Evolutionary conservation across 2,797 vertebrate species (phyloP), one percentile per base, ranked within the genome.

Genomic region (Gymnocypris eckloni): DNA sequence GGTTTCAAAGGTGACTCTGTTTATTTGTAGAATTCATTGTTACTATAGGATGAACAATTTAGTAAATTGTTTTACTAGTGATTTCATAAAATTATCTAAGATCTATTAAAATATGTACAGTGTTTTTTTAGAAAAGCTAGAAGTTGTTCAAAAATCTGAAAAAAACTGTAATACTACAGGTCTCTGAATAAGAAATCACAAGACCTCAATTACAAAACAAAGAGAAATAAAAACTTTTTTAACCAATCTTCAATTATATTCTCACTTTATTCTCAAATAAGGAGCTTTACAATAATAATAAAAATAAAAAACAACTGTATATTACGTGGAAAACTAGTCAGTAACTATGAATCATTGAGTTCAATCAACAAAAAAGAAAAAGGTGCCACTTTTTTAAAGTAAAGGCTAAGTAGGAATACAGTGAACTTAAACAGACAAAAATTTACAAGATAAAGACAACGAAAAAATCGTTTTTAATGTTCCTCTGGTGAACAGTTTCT

Each of bases 401-500:
- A 50, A 73, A 28, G 7, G 8, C 10, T 50, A 18, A 18, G 45
- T 18, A 18, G 15, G 9, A 75, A 76, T 76, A 22, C 28, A 33
- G 28, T 9, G 10, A 20, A 20, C 12, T 75, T 10, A 75, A 52
- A 52, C 25, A 18, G 10, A 50, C n/a, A 39, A 69, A 25, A 45
- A 15, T n/a, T n/a, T 25, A 45, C 12, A 54, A 41, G 16, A 48
- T 48, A 18, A 67, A 50, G 10, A 37, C 25, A 83, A n/a, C 11
- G 59, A 45, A 61, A 78, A 79, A n/a, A 79, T 67, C 2, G 2
- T 1, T 77, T 83, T 48, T 76, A 67, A 84, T 66, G 73, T 54
- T 43, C 10, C 48, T 84, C 61, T 54, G 33, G 61, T 69, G 64
- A 77, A 7, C 2, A n/a, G 59, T 52, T 77, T 84, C 45, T 76